phyloP scores from a whole-genome alignment of 2,888 invertebrate species.

The Leistus spinibarbis region DNA sequence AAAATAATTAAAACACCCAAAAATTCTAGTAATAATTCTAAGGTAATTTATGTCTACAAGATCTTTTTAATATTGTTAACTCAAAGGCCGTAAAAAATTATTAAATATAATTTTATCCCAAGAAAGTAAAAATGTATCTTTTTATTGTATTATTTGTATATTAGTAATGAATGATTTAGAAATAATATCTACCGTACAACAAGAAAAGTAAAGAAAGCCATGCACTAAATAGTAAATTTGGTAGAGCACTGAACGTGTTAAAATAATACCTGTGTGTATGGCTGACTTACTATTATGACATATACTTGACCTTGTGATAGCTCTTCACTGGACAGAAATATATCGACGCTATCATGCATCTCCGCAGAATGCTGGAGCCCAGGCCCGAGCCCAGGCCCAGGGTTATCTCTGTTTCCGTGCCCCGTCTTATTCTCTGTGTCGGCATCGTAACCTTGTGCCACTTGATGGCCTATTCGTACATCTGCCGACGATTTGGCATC shows the following conservation, averaged over 20 bases:
- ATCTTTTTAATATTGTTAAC: too few relatives aligned
- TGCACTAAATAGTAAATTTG: not conserved
- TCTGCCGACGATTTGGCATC: conserved; percentile 24
- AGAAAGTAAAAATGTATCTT: too few relatives aligned
- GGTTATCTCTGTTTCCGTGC: not conserved
- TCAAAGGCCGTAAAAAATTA: too few relatives aligned
- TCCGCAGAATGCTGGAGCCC: conserved; percentile 15
- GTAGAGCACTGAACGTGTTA: conserved; percentile 1
- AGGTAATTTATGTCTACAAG: too few relatives aligned
- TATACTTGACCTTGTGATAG: conserved; percentile 58
- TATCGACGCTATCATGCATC: conserved; percentile 20
- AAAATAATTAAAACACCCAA: too few relatives aligned
- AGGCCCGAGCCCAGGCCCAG: not conserved
- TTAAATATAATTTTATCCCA: too few relatives aligned
- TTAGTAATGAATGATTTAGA: too few relatives aligned
- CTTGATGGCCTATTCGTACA: not conserved
- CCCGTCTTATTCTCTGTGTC: not conserved
- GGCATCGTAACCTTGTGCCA: conserved; percentile 3
- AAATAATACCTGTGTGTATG: conserved; percentile 11
- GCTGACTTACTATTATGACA: conserved; percentile 58
- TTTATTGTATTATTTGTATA: too few relatives aligned
- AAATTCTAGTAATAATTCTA: too few relatives aligned
- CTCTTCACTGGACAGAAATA: conserved; percentile 36
- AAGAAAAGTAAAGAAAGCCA: conserved; percentile 10
- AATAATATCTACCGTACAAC: not conserved